These are phyloP conservation scores for Scleropages formosus DNA, from an alignment of 2,797 vertebrate species.

Conservation along the genomic window DNA sequence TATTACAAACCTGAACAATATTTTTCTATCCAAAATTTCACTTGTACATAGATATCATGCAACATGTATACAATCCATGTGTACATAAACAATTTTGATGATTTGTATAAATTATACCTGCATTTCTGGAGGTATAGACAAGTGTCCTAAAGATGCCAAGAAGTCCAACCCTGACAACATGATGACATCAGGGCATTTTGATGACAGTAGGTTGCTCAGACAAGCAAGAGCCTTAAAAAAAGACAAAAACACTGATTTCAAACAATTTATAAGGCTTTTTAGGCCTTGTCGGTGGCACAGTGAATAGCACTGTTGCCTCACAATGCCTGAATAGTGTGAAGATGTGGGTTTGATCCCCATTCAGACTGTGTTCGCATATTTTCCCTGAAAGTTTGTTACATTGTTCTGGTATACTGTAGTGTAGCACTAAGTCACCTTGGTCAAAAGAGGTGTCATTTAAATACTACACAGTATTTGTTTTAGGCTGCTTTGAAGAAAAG, in stretches of 20 bases:
- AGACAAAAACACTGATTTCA: slow-evolving; percentile 20
- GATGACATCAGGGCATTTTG: slow-evolving; percentile 70
- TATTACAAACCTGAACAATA: background rate
- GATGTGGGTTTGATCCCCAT: too few species aligned
- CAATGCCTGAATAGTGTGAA: too few species aligned
- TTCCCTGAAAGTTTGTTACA: too few species aligned
- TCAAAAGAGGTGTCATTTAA: too few species aligned
- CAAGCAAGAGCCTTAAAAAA: slow-evolving; percentile 71
- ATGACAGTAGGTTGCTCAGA: slow-evolving; percentile 69
- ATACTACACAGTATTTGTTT: too few species aligned
- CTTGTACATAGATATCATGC: background rate
- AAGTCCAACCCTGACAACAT: slow-evolving; percentile 77
- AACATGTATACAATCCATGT: background rate
- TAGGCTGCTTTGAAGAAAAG: too few species aligned
- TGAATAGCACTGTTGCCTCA: too few species aligned
- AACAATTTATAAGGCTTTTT: background rate
- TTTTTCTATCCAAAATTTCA: background rate
- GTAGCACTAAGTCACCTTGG: too few species aligned
- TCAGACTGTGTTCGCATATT: too few species aligned
- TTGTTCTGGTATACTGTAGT: too few species aligned
- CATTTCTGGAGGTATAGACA: slow-evolving; percentile 71
- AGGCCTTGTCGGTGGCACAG: too few species aligned
- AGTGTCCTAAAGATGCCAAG: slow-evolving; percentile 78
- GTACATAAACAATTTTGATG: background rate
- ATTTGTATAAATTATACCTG: slow-evolving; percentile 69